Base-by-base conservation (phyloP, 1,140 invertebrate species). In the Lordiphosa mommai region DNA sequence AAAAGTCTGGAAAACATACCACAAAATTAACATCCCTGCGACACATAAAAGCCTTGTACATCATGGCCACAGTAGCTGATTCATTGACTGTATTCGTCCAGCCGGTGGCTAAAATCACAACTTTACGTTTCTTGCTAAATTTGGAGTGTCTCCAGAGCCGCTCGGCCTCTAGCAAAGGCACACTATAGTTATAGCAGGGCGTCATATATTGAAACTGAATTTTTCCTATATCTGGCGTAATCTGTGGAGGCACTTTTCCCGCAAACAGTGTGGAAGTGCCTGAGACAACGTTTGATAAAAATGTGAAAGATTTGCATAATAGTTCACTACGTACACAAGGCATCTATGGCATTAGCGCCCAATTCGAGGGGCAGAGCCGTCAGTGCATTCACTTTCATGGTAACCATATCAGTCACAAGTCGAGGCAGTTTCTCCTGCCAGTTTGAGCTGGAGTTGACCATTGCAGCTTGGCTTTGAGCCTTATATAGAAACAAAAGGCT, bases 161-260 rank as follows among this genome's bases (percentile, higher is more conserved):
- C 1, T 61, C 40, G 1, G 84, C 72, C 17, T 87, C 48, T 41
- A 79, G 29, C 2, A 87, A 12, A 0, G 84, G 84, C 1, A 87
- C 72, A 55, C 61, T 80, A 6, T 72, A 71, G 49, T 87, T 87
- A 5, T 79, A 34, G 14, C 80, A 80, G 0, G 74, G 68, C 4
- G 84, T 87, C 72, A 84, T 85, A 4, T 85, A 85, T 32, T 85
- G 80, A 33, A 87, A 84, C 30, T 84, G 53, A 59, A 87, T 87
- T 57, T 74, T 71, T 3, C 30, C 58, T 8, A 87, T 79, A 38
- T 87, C 61, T n/a, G 84, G 84, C 14, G 71, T 53, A 33, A 87
- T 64, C 20, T 79, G 59, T 3, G 61, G 33, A 0, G 79, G 70
- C 4, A 79, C 66, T 14, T 34, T 33, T 5, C 47, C 59, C 4